These are phyloP conservation scores for Pedetes capensis DNA, from an alignment of 2,113 vertebrate genomes.

Conservation along the genomic window DNA sequence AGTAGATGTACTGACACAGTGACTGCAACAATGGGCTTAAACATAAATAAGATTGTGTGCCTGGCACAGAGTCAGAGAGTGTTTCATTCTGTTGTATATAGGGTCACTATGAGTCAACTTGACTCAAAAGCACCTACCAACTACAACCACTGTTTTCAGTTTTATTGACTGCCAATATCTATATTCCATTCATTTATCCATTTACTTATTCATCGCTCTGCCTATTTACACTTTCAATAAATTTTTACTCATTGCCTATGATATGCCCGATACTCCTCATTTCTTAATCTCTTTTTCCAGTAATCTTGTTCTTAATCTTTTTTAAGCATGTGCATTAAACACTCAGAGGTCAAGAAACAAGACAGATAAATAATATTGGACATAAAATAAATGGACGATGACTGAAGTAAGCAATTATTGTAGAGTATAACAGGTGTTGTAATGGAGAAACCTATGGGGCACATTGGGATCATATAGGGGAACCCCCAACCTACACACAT, in stretches of 20 bases:
- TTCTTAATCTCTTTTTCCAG: neutral
- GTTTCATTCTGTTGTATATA: no score
- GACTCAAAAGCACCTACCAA: no score
- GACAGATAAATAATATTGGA: neutral
- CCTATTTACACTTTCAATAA: neutral
- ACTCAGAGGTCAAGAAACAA: neutral
- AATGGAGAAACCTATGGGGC: neutral
- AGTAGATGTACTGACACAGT: no score
- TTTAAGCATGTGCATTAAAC: neutral
- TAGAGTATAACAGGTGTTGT: no score
- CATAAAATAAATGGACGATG: neutral
- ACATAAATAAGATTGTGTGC: no score
- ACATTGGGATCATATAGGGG: neutral
- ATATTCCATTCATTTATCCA: neutral
- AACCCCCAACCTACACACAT: neutral
- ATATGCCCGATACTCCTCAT: neutral
- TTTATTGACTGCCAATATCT: neutral
- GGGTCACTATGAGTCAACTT: no score
- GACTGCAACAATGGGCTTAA: no score
- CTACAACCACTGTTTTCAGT: no score
- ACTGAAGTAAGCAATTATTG: neutral
- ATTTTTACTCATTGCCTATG: neutral
- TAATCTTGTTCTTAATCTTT: no score
- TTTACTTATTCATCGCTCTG: neutral
- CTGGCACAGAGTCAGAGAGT: no score